phyloP scores from a whole-genome alignment of 2,888 invertebrate genomes.

The Dryobotodes eremita region DNA sequence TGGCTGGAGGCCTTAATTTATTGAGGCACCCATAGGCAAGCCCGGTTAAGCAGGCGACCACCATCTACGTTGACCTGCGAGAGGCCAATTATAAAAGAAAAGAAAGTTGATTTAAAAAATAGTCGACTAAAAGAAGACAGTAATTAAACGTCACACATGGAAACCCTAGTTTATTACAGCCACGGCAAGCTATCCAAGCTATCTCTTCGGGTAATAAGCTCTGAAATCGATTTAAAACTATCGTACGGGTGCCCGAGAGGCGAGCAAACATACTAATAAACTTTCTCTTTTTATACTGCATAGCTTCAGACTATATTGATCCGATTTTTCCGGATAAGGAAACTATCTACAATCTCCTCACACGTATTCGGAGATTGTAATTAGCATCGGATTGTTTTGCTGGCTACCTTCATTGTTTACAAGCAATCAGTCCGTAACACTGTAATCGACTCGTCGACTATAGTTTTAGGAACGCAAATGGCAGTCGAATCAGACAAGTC shows the following conservation, averaged over 20 bases:
- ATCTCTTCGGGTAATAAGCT: conserved; percentile 63
- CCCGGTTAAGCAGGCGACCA: too few relatives aligned
- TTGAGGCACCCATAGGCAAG: too few relatives aligned
- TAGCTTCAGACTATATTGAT: conserved; percentile 58
- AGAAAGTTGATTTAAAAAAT: conserved; percentile 13
- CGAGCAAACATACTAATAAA: conserved; percentile 66
- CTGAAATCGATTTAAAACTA: conserved; percentile 68
- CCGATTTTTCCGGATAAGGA: conserved; percentile 43
- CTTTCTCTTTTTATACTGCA: conserved; percentile 61
- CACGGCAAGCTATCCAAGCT: conserved; percentile 22
- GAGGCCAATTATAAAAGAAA: too few relatives aligned
- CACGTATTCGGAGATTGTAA: conserved; percentile 32
- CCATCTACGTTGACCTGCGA: too few relatives aligned
- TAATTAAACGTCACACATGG: conserved; percentile 46
- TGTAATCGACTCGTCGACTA: not conserved
- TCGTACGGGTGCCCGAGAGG: conserved; percentile 54
- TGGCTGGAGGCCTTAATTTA: too few relatives aligned
- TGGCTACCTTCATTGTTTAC: conserved; percentile 36
- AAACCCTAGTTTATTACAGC: conserved; percentile 33
- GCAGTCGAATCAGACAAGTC: not conserved
- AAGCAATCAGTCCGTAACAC: conserved; percentile 29
- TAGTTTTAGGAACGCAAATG: not conserved
- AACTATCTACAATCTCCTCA: conserved; percentile 52
- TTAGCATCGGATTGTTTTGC: conserved; percentile 27
- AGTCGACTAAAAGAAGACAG: conserved; percentile 22